phyloP scores from a whole-genome alignment of 2,113 vertebrate species.

The Fregata magnificens region DNA sequence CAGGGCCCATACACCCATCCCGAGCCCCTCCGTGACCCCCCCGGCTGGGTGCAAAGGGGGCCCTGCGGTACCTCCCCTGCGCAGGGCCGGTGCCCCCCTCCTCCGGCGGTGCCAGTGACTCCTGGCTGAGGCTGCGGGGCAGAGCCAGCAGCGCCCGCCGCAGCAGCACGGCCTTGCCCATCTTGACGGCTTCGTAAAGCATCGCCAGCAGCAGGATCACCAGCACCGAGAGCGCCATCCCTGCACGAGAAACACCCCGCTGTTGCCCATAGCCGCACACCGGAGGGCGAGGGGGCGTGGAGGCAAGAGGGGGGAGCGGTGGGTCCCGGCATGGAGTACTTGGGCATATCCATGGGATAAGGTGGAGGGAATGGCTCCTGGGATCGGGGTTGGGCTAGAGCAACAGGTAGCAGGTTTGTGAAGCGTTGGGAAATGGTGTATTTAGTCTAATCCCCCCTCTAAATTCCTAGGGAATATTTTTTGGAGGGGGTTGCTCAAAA shows the following conservation, averaged over 20 bases:
- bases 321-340: fast-evolving
- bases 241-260: constrained; percentile 49
- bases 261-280: fast-evolving
- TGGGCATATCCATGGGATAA: neutral
- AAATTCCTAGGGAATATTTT: neutral
- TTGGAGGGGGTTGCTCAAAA: neutral
- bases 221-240: constrained; percentile 85
- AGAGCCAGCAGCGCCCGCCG: neutral
- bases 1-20: fast-evolving
- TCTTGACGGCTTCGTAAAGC: constrained; percentile 88
- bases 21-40: fast-evolving
- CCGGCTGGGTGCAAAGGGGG: fast-evolving
- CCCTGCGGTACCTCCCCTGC: neutral
- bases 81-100: neutral
- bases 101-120: constrained; percentile 38
- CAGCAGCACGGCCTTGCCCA: constrained; percentile 80
- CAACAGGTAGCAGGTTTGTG: neutral
- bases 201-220: constrained; percentile 85
- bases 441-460: neutral
- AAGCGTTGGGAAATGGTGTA: fast-evolving
- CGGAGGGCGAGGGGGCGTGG: fast-evolving
- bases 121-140: constrained; percentile 17
- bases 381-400: neutral
- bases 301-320: fast-evolving
- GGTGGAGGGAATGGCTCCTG: fast-evolving